Base-by-base conservation (phyloP, 2,888 invertebrate genomes). In the Argyresthia albistria region DNA sequence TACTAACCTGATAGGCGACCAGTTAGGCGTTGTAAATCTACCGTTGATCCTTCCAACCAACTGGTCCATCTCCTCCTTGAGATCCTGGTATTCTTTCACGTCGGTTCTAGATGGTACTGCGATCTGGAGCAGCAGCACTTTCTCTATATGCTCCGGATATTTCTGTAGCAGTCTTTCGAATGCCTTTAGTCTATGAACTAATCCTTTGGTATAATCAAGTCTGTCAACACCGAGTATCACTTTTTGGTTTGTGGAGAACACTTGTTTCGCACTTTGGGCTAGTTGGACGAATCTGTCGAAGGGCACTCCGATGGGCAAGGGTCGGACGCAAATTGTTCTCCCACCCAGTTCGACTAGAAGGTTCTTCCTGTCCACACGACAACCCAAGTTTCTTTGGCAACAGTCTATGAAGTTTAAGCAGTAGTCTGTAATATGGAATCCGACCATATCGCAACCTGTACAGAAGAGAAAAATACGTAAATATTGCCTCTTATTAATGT, bases 331-430 rank as follows among this genome's bases (percentile, higher is more conserved):
- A 11, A 96, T 95, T 0, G 95, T 93, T 54, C 96, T 90, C 0
- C 95, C 96, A 53, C 95, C 95, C 59, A 96, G 93, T 76, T 96
- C 96, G 11, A 97, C 96, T 52, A 96, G 80, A 58, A 96, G 88
- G 68, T 95, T 94, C 71, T 95, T 96, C 43, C 95, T 90, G 73
- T 96, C 96, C 10, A 96, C 96, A 72, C 96, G 93, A 67, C 96
- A 95, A 55, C 96, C 96, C 56, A 96, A 86, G 66, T 93, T 91
- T 60, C 96, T 90, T 77, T 96, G 95, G 70, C 96, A 96, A 72
- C 96, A 96, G 69, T 96, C 96, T 39, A 97, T 94, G 69, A 97
- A 97, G 78, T 97, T 96, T 56, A 96, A 79, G 66, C 96, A 96
- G 73, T 97, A 96, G 71, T 96, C 96, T 59, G 93, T 93, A 63